These are phyloP conservation scores for Noctua janthe DNA, from an alignment of 2,888 invertebrate species.

Conservation along the genomic window DNA sequence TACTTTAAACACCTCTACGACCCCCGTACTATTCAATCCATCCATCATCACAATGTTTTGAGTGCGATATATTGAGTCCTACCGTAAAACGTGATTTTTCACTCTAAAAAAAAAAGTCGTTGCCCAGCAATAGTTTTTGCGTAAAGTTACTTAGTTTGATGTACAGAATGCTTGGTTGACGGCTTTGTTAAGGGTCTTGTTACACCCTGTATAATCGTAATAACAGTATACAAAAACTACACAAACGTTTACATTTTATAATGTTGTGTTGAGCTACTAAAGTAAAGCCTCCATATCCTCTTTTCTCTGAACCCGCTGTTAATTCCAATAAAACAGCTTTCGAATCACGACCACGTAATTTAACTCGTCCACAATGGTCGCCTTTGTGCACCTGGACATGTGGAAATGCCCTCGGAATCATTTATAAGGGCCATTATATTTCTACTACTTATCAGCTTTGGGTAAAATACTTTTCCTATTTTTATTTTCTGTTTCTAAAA, in stretches of 20 bases:
- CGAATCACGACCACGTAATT: conserved; percentile 60
- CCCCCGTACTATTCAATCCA: no score
- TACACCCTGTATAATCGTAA: no score
- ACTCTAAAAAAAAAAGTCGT: no score
- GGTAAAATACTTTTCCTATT: background rate
- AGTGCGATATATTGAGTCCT: no score
- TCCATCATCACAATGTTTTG: no score
- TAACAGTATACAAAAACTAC: background rate
- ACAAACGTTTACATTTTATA: background rate
- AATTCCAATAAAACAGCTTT: conserved; percentile 50
- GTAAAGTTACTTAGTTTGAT: no score
- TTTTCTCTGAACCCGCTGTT: background rate
- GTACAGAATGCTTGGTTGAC: no score
- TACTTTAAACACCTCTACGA: no score
- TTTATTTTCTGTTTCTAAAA: background rate
- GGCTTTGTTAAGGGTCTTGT: no score
- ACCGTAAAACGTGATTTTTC: no score
- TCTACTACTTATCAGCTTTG: background rate
- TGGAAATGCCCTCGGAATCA: conserved; percentile 48
- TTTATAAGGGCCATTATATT: background rate
- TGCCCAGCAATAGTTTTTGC: no score
- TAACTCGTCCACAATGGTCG: conserved; percentile 65
- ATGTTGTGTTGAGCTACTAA: background rate
- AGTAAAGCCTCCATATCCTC: background rate
- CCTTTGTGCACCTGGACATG: conserved; percentile 60